Base-by-base conservation (phyloP, 2,797 vertebrate species). In the Xerus rutilus region DNA sequence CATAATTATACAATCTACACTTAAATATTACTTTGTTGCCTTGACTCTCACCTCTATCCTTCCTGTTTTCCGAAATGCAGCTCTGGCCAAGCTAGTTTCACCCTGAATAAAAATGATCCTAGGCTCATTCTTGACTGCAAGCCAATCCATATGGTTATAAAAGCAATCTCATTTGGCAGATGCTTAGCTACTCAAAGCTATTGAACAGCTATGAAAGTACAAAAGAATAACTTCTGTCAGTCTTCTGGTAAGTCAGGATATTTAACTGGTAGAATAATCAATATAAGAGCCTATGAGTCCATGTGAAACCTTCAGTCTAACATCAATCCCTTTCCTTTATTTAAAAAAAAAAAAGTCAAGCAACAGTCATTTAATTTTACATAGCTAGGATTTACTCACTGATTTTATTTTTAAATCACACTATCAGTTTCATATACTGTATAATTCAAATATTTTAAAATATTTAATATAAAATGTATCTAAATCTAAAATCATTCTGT, bases 11-110 rank as follows among this genome's bases (percentile, higher is more conserved):
- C 15, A 91, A 64, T 84, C 35, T 18, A 1, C 32, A 93, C 43
- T 89, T 64, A 95, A 84, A 76, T 86, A 70, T 62, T 95, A 57
- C 76, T 93, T 76, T 97, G 39, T 95, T 95, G 82, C 72, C 35
- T 32, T 65, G 20, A 82, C 20, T 59, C 32, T 84, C 30, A 52
- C 15, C 92, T 74, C 43, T 7, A 93, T 52, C 35, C 67, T 77
- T 94, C 12, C 28, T 21, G 32, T 73, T 86, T 96, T 83, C 30
- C 3, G 92, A 96, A 94, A 93, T 35, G 35, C 8, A 94, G 15
- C n/a, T 89, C 20, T 89, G 74, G 54, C 4, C 11, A 89, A 52
- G 67, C 32, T 81, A 72, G 28, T 79, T 93, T 96, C 21, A 91
- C 59, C 11, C 47, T 89, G 11, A 84, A 86, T 69, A 93, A 92